Conservation (phyloP, 2,888 invertebrate species). For the Mongoloraphidia duomilia region DNA sequence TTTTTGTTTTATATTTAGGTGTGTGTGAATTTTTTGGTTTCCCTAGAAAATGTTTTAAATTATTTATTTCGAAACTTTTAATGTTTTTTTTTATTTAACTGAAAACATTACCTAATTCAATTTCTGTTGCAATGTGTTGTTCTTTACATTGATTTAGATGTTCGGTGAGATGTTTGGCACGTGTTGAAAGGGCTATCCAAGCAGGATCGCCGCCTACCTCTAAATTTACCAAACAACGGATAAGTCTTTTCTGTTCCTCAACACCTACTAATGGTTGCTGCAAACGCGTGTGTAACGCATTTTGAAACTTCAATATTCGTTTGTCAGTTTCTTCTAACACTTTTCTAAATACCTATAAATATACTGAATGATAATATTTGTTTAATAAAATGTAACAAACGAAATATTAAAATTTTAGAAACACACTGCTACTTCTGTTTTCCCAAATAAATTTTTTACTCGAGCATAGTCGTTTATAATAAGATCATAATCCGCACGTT, state of each 20-base stretch:
- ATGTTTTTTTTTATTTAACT: neutral
- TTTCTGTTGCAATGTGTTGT: constrained; percentile 39
- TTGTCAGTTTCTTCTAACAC: constrained; percentile 86
- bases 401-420: neutral
- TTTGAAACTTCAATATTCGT: constrained; percentile 66
- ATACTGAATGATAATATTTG: too few species aligned
- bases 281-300: constrained; percentile 66
- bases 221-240: constrained; percentile 65
- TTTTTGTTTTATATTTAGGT: constrained; percentile 23
- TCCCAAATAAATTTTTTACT: constrained; percentile 89
- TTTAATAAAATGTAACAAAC: too few species aligned
- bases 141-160: constrained; percentile 50
- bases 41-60: constrained; percentile 11
- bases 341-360: constrained; percentile 58
- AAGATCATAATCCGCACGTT: constrained; percentile 88
- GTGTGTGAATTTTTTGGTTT: constrained; percentile 25
- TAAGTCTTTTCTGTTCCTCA: constrained; percentile 89
- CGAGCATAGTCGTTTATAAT: constrained; percentile 96
- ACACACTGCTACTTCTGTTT: constrained; percentile 69
- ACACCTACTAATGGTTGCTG: constrained; percentile 82
- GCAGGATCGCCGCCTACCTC: constrained; percentile 81
- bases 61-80: neutral
- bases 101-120: constrained; percentile 16
- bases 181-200: constrained; percentile 84
- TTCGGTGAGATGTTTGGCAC: constrained; percentile 62